These are phyloP conservation scores for Macropus fuliginosus DNA, from an alignment of 2,797 vertebrate genomes.

Conservation along the genomic window DNA sequence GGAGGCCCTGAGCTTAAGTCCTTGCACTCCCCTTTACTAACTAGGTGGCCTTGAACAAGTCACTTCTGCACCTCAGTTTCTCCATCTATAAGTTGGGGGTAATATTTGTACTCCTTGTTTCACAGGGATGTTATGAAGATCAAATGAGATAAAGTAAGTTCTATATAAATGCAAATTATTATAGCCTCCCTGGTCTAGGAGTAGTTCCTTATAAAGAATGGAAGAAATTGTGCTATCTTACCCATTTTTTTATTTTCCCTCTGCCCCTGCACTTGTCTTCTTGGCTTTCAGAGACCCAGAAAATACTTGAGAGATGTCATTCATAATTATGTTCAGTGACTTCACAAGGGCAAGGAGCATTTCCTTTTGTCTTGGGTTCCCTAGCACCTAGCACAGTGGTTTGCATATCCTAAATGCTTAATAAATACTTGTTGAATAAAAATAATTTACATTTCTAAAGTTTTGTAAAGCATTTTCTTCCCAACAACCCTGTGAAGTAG, in stretches of 20 bases:
- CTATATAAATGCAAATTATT: background rate
- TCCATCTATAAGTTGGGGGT: background rate
- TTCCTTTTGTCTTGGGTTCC: background rate
- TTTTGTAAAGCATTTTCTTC: background rate
- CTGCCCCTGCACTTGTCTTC: background rate
- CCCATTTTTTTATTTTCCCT: background rate
- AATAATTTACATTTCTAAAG: background rate
- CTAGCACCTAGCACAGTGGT: background rate
- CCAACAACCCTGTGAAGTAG: background rate
- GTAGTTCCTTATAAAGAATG: background rate
- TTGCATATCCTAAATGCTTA: background rate
- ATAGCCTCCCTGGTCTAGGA: background rate
- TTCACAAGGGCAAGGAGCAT: background rate
- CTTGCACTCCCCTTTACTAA: background rate
- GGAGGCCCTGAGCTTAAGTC: background rate
- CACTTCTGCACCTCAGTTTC: background rate
- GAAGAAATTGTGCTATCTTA: background rate
- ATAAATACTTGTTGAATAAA: background rate
- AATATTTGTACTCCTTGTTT: background rate
- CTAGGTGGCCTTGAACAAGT: background rate
- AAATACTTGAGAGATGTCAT: background rate
- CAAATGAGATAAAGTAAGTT: background rate
- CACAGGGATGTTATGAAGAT: background rate
- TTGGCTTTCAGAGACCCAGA: background rate
- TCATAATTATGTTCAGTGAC: background rate